phyloP scores from a whole-genome alignment of 2,888 invertebrate species.

The Agonopterix heracliana region DNA sequence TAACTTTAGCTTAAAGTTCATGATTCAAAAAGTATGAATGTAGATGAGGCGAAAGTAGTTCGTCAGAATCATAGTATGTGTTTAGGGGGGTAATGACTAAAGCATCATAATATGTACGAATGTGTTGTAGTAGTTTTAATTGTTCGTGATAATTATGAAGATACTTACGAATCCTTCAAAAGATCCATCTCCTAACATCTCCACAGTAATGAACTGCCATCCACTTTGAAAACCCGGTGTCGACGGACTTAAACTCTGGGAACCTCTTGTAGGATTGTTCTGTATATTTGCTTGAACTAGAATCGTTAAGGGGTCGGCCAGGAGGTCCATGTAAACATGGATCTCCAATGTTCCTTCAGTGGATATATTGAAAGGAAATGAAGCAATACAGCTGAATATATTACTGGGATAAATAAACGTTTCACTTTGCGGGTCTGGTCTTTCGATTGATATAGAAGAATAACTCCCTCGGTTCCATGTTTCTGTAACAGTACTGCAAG shows the following conservation, averaged over 20 bases:
- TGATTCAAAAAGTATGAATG: no score
- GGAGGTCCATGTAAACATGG: slow-evolving; percentile 31
- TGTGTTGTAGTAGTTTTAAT: no score
- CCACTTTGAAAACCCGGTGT: slow-evolving; percentile 16
- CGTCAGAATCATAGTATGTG: no score
- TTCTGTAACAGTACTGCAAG: slow-evolving; percentile 17
- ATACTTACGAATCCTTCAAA: slow-evolving; percentile 37
- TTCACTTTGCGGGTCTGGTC: slow-evolving; percentile 24
- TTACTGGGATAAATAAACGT: slow-evolving; percentile 26
- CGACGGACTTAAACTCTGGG: slow-evolving; percentile 1
- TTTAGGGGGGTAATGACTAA: no score
- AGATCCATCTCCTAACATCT: background rate
- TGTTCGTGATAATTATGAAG: no score
- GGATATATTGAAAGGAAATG: slow-evolving; percentile 27
- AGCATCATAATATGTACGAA: no score
- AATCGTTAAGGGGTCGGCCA: slow-evolving; percentile 29
- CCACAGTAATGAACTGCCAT: slow-evolving; percentile 19
- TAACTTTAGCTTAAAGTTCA: no score
- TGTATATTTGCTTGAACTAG: slow-evolving; percentile 23
- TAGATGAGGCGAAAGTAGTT: no score
- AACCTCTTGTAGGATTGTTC: slow-evolving; percentile 14
- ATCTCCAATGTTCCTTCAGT: slow-evolving; percentile 35
- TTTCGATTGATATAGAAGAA: slow-evolving; percentile 15
- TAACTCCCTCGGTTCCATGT: slow-evolving; percentile 32
- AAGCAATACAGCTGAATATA: slow-evolving; percentile 22